Conservation (phyloP, 2,888 invertebrate species). For the Synergus laeviventris region DNA sequence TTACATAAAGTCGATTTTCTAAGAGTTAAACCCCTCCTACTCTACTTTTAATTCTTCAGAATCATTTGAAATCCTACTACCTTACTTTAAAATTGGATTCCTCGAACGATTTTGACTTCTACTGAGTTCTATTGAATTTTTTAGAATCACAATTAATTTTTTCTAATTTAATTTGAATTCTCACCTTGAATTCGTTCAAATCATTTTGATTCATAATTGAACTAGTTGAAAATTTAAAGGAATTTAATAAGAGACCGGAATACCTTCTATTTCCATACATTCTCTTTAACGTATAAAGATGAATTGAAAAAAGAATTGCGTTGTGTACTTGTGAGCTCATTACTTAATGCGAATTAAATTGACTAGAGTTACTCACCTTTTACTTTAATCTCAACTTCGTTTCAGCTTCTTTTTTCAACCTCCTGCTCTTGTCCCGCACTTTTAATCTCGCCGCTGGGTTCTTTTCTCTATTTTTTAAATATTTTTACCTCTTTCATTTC, state of each 20-base stretch:
- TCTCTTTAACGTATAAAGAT: not conserved
- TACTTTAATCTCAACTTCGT: constrained; percentile 46
- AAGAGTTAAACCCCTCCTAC: too few relatives aligned
- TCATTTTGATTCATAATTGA: not conserved
- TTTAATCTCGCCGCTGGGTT: constrained; percentile 28
- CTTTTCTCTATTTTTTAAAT: not conserved
- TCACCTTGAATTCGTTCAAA: too few relatives aligned
- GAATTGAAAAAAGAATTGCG: not conserved
- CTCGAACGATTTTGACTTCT: too few relatives aligned
- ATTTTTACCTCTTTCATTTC: constrained; percentile 29
- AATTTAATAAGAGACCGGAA: not conserved
- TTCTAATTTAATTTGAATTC: too few relatives aligned
- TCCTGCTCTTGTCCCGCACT: constrained; percentile 29
- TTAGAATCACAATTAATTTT: too few relatives aligned
- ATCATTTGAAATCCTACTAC: too few relatives aligned
- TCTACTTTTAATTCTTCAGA: too few relatives aligned
- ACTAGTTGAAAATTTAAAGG: not conserved
- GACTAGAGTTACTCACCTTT: constrained; percentile 41
- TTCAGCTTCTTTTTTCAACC: constrained; percentile 11
- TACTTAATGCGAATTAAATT: constrained; percentile 53
- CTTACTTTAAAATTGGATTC: too few relatives aligned
- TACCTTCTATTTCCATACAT: not conserved
- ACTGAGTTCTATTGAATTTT: too few relatives aligned
- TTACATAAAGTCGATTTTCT: too few relatives aligned
- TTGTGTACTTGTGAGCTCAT: constrained; percentile 40